A percentile compares a stretch with the other conserved stretches of the same genome.
phyloP scores from a whole-genome alignment of 2,888 invertebrate genomes.

The Noctua fimbriata region DNA sequence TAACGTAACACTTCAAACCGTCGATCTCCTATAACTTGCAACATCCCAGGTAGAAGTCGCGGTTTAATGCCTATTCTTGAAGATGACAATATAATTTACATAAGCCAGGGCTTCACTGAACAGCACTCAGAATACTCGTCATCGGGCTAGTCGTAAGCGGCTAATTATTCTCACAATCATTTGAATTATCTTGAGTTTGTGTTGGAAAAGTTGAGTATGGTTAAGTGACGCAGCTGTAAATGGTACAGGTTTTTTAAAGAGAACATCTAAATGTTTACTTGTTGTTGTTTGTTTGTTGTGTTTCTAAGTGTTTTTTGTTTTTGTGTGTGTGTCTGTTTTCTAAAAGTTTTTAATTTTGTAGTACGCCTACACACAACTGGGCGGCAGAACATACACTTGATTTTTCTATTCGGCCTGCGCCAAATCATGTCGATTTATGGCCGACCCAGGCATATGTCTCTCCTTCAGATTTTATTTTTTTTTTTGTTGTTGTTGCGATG shows the following conservation, averaged over 20 bases:
- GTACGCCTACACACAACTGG: background rate
- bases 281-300: too few species aligned
- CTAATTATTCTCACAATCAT: conserved; percentile 63
- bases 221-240: conserved; percentile 4
- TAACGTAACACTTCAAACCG: background rate
- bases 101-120: conserved; percentile 76
- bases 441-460: too few species aligned
- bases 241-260: background rate
- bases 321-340: too few species aligned
- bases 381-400: background rate
- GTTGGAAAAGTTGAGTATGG: conserved; percentile 9
- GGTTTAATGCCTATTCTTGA: conserved; percentile 81
- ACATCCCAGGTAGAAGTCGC: conserved; percentile 63
- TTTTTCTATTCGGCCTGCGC: background rate
- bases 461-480: too few species aligned
- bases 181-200: conserved; percentile 58
- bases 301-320: too few species aligned
- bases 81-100: conserved; percentile 84
- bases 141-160: conserved; percentile 45
- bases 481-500: too few species aligned
- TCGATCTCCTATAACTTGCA: conserved; percentile 17
- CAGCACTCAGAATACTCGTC: conserved; percentile 67
- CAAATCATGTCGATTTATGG: background rate
- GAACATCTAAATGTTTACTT: background rate
- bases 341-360: too few species aligned